Conservation (phyloP, 2,113 vertebrate genomes). For the Bubo blakistoni region DNA sequence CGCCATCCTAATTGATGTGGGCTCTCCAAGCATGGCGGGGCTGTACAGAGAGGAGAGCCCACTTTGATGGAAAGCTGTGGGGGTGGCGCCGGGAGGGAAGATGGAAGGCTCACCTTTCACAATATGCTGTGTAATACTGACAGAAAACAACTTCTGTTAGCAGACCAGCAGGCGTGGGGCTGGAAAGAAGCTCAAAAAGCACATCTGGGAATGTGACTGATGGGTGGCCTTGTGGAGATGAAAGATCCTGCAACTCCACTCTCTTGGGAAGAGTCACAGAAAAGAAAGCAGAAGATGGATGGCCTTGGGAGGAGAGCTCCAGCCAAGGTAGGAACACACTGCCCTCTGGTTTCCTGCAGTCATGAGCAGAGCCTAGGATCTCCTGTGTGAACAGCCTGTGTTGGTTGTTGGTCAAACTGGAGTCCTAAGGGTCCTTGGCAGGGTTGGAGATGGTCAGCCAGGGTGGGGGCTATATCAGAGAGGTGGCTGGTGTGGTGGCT, state of each 20-base stretch:
- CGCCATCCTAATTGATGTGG: background rate
- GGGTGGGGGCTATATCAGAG: background rate
- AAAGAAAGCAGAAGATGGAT: background rate
- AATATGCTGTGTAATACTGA: background rate
- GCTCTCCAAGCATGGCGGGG: rapidly evolving
- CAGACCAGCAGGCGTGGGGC: background rate
- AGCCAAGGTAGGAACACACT: background rate
- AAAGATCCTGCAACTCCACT: background rate
- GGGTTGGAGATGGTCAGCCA: background rate
- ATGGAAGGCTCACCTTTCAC: background rate
- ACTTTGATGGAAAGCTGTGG: background rate
- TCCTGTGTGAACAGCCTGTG: rapidly evolving
- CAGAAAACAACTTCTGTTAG: background rate
- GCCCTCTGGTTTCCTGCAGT: background rate
- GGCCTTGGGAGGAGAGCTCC: background rate
- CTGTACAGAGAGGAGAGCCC: background rate
- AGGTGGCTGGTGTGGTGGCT: background rate
- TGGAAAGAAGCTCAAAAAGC: background rate
- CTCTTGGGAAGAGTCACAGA: background rate
- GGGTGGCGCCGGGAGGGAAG: background rate
- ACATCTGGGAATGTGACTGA: background rate
- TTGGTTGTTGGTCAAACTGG: background rate
- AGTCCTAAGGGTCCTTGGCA: background rate
- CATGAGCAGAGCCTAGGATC: background rate
- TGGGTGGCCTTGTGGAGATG: background rate